phyloP scores from a whole-genome alignment of 2,113 vertebrate species.

The Gyps fulvus region DNA sequence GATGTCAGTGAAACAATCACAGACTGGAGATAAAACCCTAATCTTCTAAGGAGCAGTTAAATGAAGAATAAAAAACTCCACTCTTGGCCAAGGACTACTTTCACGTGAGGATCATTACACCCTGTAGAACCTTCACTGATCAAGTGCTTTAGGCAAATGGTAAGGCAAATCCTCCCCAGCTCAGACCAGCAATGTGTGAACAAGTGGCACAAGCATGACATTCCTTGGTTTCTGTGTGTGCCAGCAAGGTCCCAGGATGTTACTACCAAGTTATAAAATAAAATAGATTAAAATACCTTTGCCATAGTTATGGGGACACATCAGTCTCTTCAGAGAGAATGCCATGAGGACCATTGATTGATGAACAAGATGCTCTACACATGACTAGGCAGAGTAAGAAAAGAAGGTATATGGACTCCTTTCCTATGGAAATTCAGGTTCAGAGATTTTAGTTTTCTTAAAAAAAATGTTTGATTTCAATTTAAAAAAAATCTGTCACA shows the following conservation, averaged over 20 bases:
- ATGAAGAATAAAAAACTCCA: not conserved
- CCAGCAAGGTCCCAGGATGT: slow-evolving; percentile 5
- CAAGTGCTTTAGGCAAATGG: slow-evolving; percentile 2
- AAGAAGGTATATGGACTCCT: not conserved
- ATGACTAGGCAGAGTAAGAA: not conserved
- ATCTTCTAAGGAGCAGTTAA: not conserved
- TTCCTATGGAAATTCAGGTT: not conserved
- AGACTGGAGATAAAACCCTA: not conserved
- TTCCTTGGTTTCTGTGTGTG: slow-evolving; percentile 17
- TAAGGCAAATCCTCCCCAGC: not conserved
- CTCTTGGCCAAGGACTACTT: not conserved
- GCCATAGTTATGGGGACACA: not conserved
- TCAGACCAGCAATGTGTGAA: slow-evolving; percentile 33
- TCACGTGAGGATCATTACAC: not conserved
- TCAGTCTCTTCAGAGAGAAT: not conserved
- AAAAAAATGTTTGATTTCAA: not conserved
- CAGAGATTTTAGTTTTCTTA: not conserved
- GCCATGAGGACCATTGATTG: not conserved
- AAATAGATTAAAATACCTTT: slow-evolving; percentile 31
- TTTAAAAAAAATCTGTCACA: fast-evolving
- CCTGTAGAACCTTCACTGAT: not conserved
- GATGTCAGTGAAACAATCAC: not conserved
- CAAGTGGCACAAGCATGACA: slow-evolving; percentile 42
- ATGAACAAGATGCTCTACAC: not conserved
- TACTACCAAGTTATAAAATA: slow-evolving; percentile 20